Base-by-base conservation (phyloP, 1,140 invertebrate species). In the Oncopeltus fasciatus region DNA sequence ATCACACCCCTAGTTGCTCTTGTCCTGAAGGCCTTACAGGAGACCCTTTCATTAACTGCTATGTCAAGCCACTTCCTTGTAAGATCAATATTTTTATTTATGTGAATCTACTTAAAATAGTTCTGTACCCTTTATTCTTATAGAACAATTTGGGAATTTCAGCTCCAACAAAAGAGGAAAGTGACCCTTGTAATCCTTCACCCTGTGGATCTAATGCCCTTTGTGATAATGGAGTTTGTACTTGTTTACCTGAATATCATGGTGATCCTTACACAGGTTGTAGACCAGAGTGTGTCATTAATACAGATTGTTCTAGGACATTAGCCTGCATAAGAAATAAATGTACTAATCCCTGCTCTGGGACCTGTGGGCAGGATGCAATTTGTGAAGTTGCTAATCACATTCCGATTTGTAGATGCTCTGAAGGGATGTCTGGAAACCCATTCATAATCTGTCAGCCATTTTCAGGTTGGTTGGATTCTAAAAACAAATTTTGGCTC, bases 171-270 rank as follows among this genome's bases (percentile, higher is more conserved):
- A 49, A 47, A 58, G 61, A 66, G 33, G 33, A 57, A 8, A 29
- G 16, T 46, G 76, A 75, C 64, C 76, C 76, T 16, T 79, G 77
- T 61, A 72, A 70, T 28, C 74, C 74, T 29, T 77, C 77, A 31
- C 74, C 77, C 1, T 84, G 83, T 71, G 83, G 82, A 20, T 68
- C 77, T 5, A 83, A 83, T 68, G 76, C 81, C n/a, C 73, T 77
- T 65, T 83, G 81, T 67, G 72, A 75, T 62, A 73, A 76, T 64
- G 71, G 77, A 3, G 68, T 75, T 20, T 75, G 74, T 65, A 73
- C 72, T 1, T 83, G 81, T 68, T 63, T 77, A 14, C 69, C 73
- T 2, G 78, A 78, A 43, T 79, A 78, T 46, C 74, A 77, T 61
- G 81, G 81, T 31, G 77, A 82, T 69, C 80, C 80, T 1, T 79